Base-by-base conservation (phyloP, 2,888 invertebrate genomes). In the Troides aeacus region DNA sequence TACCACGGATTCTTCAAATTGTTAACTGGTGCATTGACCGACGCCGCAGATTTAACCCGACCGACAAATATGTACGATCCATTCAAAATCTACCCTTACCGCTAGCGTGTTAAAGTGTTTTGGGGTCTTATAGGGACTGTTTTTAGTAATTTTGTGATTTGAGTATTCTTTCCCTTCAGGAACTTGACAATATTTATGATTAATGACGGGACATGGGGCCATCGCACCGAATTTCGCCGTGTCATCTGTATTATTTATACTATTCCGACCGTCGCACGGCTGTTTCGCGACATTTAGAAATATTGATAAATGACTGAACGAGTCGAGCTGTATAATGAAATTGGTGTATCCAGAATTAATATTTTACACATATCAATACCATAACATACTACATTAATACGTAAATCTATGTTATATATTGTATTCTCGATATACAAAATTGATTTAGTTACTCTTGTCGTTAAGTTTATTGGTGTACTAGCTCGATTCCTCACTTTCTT, bases 111-210 rank as follows among this genome's bases (percentile, higher is more conserved):
- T 42, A 70, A 23, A 62, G 66, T 70, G 23, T 17, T 58, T 21
- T 58, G 42, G 18, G 21, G 39, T 12, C 8, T 5, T 5, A 62
- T 4, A 50, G n/a, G n/a, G 12, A 39, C 10, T 21, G 24, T n/a
- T 24, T 56, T 57, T 46, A 21, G 10, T 69, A 50, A 65, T 46
- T 65, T 65, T 65, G 62, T 61, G 56, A 30, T 65, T 46, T 65
- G 21, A 57, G 69, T 67, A 69, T 74, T 74, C 73, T 76, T 73
- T 74, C 75, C 73, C 65, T 62, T 73, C 72, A 60, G 73, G 72
- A 74, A 74, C 74, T 74, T 74, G 75, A 75, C 74, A 74, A 72
- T 62, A 68, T 71, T 74, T 77, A 76, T 76, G 77, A 77, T 76
- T 76, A 75, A 76, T 76, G 76, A 71, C 68, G 67, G 71, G 66